A percentile compares a stretch with the other conserved stretches of the same genome.
These are phyloP conservation scores for Watersipora subatra DNA, from an alignment of 1,140 invertebrate genomes.

Conservation along the genomic window DNA sequence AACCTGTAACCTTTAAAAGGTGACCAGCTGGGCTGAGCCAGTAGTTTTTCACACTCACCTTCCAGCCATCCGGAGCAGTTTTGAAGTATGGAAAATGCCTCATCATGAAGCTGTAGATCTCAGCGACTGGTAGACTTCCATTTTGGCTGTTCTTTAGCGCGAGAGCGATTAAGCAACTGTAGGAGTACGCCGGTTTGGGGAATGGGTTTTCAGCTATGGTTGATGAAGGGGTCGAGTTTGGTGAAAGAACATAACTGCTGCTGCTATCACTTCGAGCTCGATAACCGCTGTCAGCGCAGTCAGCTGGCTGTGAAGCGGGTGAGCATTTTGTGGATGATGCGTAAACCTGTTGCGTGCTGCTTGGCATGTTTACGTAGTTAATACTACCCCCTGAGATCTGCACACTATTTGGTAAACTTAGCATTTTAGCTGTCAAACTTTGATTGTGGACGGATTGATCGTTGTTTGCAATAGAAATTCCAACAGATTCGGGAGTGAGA, in stretches of 20 bases:
- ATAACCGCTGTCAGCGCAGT: neutral
- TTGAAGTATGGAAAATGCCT: slow-evolving; percentile 96
- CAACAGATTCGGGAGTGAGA: no score
- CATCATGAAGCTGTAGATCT: slow-evolving; percentile 98
- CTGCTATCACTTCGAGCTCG: neutral
- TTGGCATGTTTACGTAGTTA: slow-evolving; percentile 42
- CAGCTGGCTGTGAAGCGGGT: neutral
- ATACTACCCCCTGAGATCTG: neutral
- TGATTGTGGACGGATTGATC: slow-evolving; percentile 18
- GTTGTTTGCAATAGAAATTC: no score
- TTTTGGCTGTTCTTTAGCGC: slow-evolving; percentile 87
- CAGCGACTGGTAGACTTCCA: slow-evolving; percentile 86
- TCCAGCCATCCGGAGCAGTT: slow-evolving; percentile 92
- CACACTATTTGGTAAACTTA: slow-evolving; percentile 39
- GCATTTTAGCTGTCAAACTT: slow-evolving; percentile 59
- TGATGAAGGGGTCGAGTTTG: slow-evolving; percentile 22
- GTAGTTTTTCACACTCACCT: slow-evolving; percentile 40
- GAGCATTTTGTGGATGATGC: neutral
- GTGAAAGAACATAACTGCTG: slow-evolving; percentile 34
- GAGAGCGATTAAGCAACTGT: slow-evolving; percentile 92
- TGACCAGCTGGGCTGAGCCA: neutral
- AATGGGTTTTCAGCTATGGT: slow-evolving; percentile 55
- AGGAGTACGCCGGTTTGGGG: slow-evolving; percentile 92
- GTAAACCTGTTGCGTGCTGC: slow-evolving; percentile 44
- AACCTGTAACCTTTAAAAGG: no score